Evolutionary conservation across 2,888 invertebrate genomes (phyloP), one percentile per base, ranked within the genome.

Genomic region (Gibbula magus): DNA sequence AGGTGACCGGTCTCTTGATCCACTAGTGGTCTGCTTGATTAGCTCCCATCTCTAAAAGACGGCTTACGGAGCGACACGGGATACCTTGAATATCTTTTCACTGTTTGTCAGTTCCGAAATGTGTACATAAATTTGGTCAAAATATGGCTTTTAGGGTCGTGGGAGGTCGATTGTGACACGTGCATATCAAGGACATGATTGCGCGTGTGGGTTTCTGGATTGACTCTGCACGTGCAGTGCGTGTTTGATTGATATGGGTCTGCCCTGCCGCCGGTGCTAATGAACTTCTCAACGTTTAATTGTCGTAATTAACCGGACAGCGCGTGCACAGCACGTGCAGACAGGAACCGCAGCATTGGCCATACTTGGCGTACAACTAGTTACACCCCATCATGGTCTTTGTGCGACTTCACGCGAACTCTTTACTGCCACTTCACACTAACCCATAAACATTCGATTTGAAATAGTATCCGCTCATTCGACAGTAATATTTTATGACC

Each of bases 61-160:
- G 45, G 45, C 45, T 45, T 45, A 45, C 45, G 45, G 45, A 45
- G 45, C 45, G 45, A 45, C 45, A 61, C 25, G 22, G 29, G 61
- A 13, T 29, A 29, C 61, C 61, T 61, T 29, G 13, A 13, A 61
- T 29, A 13, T 61, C 61, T 61, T 29, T 61, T 61, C 61, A 61
- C 61, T 22, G 61, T 61, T 61, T 61, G 61, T 29, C 25, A 61
- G 16, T 61, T 61, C 25, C 29, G 29, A 61, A 61, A 29, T 61
- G 61, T 61, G 61, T 29, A 61, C 61, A 61, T 61, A 61, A 61
- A 61, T 61, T 61, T 61, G 29, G 61, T 22, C 61, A 61, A 61
- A 61, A 29, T 61, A 29, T 29, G 61, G 61, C 61, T 61, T 61
- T 61, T 13, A 61, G 25, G n/a, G 29, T 61, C 18, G 61, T 29